A percentile compares a stretch with the other conserved stretches of the same genome.
phyloP scores from a whole-genome alignment of 1,140 invertebrate species.

The Sinella curviseta region DNA sequence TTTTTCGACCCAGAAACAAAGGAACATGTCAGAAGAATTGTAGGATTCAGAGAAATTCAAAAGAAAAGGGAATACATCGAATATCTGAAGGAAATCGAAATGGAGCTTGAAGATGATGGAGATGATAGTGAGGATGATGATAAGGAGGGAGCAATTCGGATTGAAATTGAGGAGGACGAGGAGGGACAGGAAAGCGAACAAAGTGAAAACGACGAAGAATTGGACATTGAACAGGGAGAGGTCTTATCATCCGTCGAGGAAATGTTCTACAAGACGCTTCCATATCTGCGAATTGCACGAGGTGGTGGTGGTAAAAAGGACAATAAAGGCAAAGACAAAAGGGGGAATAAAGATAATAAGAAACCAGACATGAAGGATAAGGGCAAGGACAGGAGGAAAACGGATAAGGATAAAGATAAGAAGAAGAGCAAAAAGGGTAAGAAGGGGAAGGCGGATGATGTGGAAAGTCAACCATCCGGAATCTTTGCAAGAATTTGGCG shows the following conservation, averaged over 20 bases:
- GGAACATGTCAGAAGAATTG: neutral
- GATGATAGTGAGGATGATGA: neutral
- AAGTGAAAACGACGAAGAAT: neutral
- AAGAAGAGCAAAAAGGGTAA: neutral
- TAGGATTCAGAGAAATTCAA: neutral
- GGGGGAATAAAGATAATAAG: neutral
- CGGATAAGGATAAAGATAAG: neutral
- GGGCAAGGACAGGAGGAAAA: neutral
- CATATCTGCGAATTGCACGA: neutral
- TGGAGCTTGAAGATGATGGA: neutral
- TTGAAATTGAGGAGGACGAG: neutral
- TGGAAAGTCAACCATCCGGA: neutral
- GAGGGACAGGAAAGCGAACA: neutral
- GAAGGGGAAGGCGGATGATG: no score
- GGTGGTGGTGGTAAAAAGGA: neutral
- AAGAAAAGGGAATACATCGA: neutral
- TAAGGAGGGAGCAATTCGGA: neutral
- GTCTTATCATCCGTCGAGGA: no score
- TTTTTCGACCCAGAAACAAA: neutral
- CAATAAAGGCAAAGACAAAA: neutral
- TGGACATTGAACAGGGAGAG: neutral
- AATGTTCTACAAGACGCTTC: neutral
- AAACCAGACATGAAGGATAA: no score
- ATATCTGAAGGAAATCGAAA: neutral
- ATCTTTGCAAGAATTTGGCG: neutral